These are phyloP conservation scores for Probaryconus sp. DNA, from an alignment of 1,140 invertebrate species.

Conservation along the genomic window DNA sequence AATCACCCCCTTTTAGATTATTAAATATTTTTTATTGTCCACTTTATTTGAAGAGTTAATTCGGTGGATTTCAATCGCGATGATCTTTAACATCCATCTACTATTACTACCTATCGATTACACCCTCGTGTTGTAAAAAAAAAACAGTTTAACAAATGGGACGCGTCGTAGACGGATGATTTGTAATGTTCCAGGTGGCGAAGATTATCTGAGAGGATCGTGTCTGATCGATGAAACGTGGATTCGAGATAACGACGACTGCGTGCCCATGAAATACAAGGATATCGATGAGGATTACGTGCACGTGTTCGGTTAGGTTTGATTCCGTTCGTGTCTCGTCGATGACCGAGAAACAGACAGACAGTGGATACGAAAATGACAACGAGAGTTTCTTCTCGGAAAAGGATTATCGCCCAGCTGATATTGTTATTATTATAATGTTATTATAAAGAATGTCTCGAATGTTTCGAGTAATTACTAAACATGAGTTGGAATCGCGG, in stretches of 20 bases:
- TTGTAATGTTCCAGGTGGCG: slow-evolving; percentile 61
- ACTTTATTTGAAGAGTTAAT: slow-evolving; percentile 42
- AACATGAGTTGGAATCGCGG: too few relatives aligned
- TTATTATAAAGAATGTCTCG: too few relatives aligned
- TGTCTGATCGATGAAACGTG: slow-evolving; percentile 52
- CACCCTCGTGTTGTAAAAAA: slow-evolving; percentile 40
- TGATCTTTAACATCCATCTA: too few relatives aligned
- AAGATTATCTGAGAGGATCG: slow-evolving; percentile 64
- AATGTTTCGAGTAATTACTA: too few relatives aligned
- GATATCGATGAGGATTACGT: slow-evolving; percentile 50
- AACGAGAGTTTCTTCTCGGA: too few relatives aligned
- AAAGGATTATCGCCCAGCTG: too few relatives aligned
- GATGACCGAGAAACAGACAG: not conserved
- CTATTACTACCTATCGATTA: slow-evolving; percentile 48
- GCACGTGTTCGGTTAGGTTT: slow-evolving; percentile 41
- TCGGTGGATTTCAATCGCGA: slow-evolving; percentile 45
- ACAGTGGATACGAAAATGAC: slow-evolving; percentile 6
- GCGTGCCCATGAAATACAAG: slow-evolving; percentile 49
- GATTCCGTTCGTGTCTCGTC: not conserved
- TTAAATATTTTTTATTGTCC: slow-evolving; percentile 47
- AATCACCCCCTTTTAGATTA: slow-evolving; percentile 42
- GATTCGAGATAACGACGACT: slow-evolving; percentile 55
- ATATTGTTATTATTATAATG: too few relatives aligned
- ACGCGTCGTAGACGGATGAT: slow-evolving; percentile 39
- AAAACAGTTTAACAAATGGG: slow-evolving; percentile 32